Base-by-base conservation (phyloP, 2,113 vertebrate species). In the Aptenodytes patagonicus region DNA sequence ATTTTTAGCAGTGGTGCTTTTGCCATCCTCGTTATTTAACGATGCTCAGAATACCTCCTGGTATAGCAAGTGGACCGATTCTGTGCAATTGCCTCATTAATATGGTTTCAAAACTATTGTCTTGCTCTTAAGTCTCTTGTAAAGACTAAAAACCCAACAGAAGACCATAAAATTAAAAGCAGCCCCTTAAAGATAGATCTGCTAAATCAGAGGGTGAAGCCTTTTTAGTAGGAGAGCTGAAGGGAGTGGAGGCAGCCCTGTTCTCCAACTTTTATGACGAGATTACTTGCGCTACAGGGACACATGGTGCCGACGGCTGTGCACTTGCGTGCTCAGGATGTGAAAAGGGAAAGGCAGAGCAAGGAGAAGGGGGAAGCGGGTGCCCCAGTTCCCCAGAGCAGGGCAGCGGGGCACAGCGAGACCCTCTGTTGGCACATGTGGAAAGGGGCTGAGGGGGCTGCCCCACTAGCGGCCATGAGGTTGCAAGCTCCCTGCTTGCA, bases 371-470 rank as follows among this genome's bases (percentile, higher is more conserved):
- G 13, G 61, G 17, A 38, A 38, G 5, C 7, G 10, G 44, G 3
- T 85, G 31, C 7, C 16, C 44, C 10, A 13, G 42, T 46, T 88
- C 6, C 17, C 10, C 4, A 2, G 34, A 70, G 40, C 31, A 64
- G 54, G 26, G 8, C 38, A 20, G 60, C 0, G 2, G 44, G 15
- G 25, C 14, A 21, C 13, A 20, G 6, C 0, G 0, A 40, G 17
- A 47, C 14, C 25, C 47, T 38, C 49, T 55, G 49, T 29, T 4
- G 2, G 65, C 49, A 46, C 16, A 13, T 0, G 0, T 31, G 26
- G n/a, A 40, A 61, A 60, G n/a, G 69, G 51, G 44, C 54, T 46
- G 40, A 42, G 17, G 12, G 10, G 17, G 13, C 60, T 84, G 32
- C 38, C 47, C 32, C 3, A 17, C 44, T 9, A 8, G 44, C 0